Base-by-base conservation (phyloP, 1,140 invertebrate genomes). In the Bombus haemorrhoidalis region DNA sequence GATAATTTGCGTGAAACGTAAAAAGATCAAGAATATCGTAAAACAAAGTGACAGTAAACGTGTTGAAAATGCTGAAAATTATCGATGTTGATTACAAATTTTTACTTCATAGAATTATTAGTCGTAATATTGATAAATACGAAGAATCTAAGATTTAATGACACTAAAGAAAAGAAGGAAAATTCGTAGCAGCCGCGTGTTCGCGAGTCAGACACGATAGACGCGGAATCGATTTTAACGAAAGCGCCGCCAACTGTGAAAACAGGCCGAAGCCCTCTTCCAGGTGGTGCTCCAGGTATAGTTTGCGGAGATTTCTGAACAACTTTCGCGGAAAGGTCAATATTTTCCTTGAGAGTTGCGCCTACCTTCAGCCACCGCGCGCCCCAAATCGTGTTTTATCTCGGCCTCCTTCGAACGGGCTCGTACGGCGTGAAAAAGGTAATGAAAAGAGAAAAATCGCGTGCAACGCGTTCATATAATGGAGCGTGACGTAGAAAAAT, bases 381-480 rank as follows among this genome's bases (percentile, higher is more conserved):
- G 62, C 75, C 68, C 75, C 64, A 72, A 47, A 89, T 89, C 88
- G 88, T 89, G 88, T 89, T 89, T 89, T 89, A 89, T 89, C 88
- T 89, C 78, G 80, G 47, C 85, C 85, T 83, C 37, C 81, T 59
- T 71, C 34, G 87, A 86, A 62, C 80, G 8, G 73, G 81, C 62
- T 34, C 73, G 88, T 81, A 83, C 81, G 87, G 80, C 73, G 76
- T 87, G 87, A 86, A 73, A 64, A 73, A 89, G 81, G 89, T 89
- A 89, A 89, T 85, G 81, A 89, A 87, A 89, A 80, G 77, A 69
- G 85, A 83, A 89, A 89, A 89, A 86, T 83, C 87, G 53, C 41
- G 64, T 37, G 59, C 37, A 64, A 32, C 69, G 25, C 25, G 25
- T 37, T 34, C 18, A 28, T 53, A 10, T 57, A 32, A 43, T n/a